Base-by-base conservation (phyloP, 2,888 invertebrate species). In the Dryocosmus kuriphilus region DNA sequence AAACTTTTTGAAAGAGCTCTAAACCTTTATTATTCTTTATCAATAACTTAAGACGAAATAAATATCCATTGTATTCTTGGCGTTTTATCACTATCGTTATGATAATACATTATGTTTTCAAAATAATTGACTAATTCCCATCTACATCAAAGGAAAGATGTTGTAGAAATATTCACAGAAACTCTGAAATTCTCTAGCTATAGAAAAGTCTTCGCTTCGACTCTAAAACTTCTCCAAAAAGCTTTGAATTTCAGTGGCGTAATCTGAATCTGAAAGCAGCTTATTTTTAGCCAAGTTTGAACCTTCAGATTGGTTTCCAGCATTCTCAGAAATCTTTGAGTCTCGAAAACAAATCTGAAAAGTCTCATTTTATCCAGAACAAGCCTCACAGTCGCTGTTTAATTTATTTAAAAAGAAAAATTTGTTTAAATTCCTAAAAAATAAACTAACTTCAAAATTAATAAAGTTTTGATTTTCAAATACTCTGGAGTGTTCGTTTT, bases 161-260 rank as follows among this genome's bases (percentile, higher is more conserved):
- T 14, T 46, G 3, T 16, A 67, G 27, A 67, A 67, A 27, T 46
- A 46, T 67, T 46, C 46, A 46, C 19, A 38, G 46, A 4, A 8
- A 67, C 67, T 67, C 27, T 46, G 46, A n/a, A 46, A 46, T 67
- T 67, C 67, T 41, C 27, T 67, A 27, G 30, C 22, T 71, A 30
- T 32, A 71, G 71, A 51, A 51, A 55, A 71, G 71, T 55, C 46
- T 46, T 19, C 14, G 51, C 51, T 46, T 55, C 32, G 14, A 71
- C 71, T 71, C n/a, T 71, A 51, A 71, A 71, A 71, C 51, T 71
- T 71, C 71, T 71, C 30, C 30, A 51, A 51, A 51, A 71, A 71
- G 71, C 71, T 55, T 71, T 71, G 71, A 71, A 71, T 71, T 71
- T 71, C 71, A 32, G 46, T 71, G 67, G 22, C 51, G 51, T 71